Base-by-base conservation (phyloP, 2,113 vertebrate species). In the Spea multiplicata region DNA sequence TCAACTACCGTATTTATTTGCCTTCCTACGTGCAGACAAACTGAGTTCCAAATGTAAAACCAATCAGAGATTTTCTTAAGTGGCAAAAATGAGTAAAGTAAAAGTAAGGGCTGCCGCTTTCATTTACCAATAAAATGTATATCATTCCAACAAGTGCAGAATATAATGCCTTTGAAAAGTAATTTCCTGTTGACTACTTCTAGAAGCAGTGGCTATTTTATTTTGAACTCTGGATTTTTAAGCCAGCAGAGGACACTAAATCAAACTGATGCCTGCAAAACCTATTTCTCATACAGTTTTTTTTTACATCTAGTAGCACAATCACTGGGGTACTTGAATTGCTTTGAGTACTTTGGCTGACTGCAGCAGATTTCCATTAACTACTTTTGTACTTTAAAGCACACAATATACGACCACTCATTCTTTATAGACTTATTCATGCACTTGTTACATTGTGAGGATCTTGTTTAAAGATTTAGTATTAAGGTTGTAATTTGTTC, bases 221-320 rank as follows among this genome's bases (percentile, higher is more conserved):
- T 73, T 67, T 73, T 74, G 52, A 80, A 74, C 71, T 80, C 78
- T 30, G 14, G 57, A 78, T 72, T 72, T 50, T 50, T 44, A 55
- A 73, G 62, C 70, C 47, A 67, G 64, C 55, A 49, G 78, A 80
- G 65, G 71, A 74, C 78, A 74, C 71, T 73, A 80, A 80, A 80
- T 80, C 78, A 80, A 61, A 80, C 61, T 74, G 78, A 80, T 74
- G 71, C 50, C 71, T 49, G 64, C 57, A 64, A 68, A 72, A 80
- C 78, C 74, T 74, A 80, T 80, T 80, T 80, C 65, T 80, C 71
- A 80, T 80, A 73, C 71, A 74, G 72, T 65, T 79, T 78, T 75
- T 71, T 67, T 47, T 73, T 66, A 65, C 66, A 80, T 80, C 78
- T 80, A 49, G 14, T 67, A 49, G 78, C 78, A 80, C 78, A 74